A percentile compares a stretch with the other conserved stretches of the same genome.
These are phyloP conservation scores for Porphyrio hochstetteri DNA, from an alignment of 2,113 vertebrate genomes.

Conservation along the genomic window DNA sequence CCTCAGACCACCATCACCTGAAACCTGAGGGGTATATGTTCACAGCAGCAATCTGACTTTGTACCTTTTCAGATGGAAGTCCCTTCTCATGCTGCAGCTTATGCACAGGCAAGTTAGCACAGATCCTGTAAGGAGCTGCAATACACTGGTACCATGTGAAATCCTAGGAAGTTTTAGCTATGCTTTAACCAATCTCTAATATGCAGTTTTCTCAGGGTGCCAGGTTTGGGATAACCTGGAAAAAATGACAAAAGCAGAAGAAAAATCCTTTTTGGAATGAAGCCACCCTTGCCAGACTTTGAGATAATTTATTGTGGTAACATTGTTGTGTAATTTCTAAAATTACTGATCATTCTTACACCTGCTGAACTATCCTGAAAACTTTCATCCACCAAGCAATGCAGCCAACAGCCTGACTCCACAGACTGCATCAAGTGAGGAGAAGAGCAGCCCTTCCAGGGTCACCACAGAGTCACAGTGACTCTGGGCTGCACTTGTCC, in stretches of 20 bases:
- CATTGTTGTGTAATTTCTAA: not conserved
- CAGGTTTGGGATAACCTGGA: not conserved
- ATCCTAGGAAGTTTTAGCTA: not conserved
- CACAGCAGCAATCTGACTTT: not conserved
- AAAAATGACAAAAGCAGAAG: not conserved
- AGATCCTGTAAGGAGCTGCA: not conserved
- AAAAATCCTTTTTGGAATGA: not conserved
- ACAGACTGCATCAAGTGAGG: not conserved
- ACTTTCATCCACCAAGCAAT: not conserved
- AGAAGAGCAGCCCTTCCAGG: not conserved
- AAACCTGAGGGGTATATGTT: not conserved
- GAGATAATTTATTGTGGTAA: not conserved
- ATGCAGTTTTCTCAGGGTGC: not conserved
- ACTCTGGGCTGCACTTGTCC: not conserved
- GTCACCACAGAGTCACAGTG: rapidly evolving
- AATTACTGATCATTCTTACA: not conserved
- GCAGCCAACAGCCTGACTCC: not conserved
- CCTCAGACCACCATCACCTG: not conserved
- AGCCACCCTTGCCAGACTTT: not conserved
- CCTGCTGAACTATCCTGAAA: not conserved
- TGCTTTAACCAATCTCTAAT: not conserved
- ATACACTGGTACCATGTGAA: not conserved
- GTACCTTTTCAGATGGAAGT: not conserved
- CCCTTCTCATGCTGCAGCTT: not conserved
- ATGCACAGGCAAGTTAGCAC: not conserved